phyloP scores from a whole-genome alignment of 1,140 invertebrate genomes.

The Cepaea nemoralis region DNA sequence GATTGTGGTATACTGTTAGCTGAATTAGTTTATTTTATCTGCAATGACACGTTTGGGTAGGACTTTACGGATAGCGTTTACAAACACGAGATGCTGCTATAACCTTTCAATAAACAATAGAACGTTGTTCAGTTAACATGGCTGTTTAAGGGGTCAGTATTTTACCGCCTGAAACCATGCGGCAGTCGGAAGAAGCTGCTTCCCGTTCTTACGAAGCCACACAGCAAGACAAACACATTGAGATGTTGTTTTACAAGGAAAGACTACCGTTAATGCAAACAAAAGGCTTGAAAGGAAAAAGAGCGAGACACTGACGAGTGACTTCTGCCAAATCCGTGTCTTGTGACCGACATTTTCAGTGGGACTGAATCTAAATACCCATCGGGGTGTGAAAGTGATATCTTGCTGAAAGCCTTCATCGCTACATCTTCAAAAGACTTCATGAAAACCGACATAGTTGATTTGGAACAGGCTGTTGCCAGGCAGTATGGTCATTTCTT shows the following conservation, averaged over 20 bases:
- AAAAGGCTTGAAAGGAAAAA: background rate
- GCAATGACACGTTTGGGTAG: no score
- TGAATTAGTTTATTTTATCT: no score
- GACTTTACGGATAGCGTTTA: no score
- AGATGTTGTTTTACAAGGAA: background rate
- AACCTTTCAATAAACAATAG: no score
- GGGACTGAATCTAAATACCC: background rate
- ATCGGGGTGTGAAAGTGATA: slow-evolving; percentile 12
- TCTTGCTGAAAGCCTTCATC: background rate
- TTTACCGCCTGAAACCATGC: no score
- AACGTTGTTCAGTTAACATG: no score
- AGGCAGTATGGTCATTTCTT: background rate
- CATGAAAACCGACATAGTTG: background rate
- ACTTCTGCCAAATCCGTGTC: background rate
- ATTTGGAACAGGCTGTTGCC: background rate
- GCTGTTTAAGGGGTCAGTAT: no score
- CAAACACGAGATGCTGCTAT: no score
- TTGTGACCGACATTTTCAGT: background rate
- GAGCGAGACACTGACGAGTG: background rate
- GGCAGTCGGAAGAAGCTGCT: background rate
- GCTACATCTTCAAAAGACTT: background rate
- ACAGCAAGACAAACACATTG: background rate
- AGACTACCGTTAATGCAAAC: background rate
- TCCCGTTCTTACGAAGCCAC: background rate
- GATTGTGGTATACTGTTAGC: no score